Conservation (phyloP, 2,888 invertebrate genomes). For the Miltochrista miniata region DNA sequence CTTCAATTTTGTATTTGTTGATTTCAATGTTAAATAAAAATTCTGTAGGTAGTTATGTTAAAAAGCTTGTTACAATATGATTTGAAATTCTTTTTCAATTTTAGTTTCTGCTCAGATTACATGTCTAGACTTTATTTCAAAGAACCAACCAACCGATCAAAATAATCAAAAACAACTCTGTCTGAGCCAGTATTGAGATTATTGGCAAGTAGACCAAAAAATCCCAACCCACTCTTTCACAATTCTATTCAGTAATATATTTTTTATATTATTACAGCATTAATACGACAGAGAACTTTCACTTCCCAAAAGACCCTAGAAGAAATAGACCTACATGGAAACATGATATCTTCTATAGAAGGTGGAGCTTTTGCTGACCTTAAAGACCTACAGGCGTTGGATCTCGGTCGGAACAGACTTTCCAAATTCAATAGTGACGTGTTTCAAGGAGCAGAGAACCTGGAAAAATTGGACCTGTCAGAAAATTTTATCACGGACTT, state of each 20-base stretch:
- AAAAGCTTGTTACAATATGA: no score
- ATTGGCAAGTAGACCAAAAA: neutral
- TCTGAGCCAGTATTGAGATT: no score
- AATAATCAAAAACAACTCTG: no score
- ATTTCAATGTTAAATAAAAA: no score
- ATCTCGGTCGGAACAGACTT: slow-evolving; percentile 90
- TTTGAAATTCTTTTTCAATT: no score
- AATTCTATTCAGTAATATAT: neutral
- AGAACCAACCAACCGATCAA: no score
- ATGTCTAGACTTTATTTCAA: no score
- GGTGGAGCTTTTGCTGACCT: slow-evolving; percentile 89
- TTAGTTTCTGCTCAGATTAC: no score
- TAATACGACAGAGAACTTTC: slow-evolving; percentile 88
- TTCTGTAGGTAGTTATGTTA: no score
- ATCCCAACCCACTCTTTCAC: neutral
- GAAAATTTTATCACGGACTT: slow-evolving; percentile 93
- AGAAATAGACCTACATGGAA: slow-evolving; percentile 90
- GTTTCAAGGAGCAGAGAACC: slow-evolving; percentile 89
- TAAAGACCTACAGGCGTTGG: slow-evolving; percentile 86
- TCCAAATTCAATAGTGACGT: slow-evolving; percentile 93
- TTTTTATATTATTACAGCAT: slow-evolving; percentile 78
- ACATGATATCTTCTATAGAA: slow-evolving; percentile 89
- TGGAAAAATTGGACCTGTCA: slow-evolving; percentile 92
- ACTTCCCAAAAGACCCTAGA: slow-evolving; percentile 87
- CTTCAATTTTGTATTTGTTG: no score